A percentile compares a stretch with the other conserved stretches of the same genome.
phyloP scores from a whole-genome alignment of 2,797 vertebrate species.

The Brachyalestes nurse region DNA sequence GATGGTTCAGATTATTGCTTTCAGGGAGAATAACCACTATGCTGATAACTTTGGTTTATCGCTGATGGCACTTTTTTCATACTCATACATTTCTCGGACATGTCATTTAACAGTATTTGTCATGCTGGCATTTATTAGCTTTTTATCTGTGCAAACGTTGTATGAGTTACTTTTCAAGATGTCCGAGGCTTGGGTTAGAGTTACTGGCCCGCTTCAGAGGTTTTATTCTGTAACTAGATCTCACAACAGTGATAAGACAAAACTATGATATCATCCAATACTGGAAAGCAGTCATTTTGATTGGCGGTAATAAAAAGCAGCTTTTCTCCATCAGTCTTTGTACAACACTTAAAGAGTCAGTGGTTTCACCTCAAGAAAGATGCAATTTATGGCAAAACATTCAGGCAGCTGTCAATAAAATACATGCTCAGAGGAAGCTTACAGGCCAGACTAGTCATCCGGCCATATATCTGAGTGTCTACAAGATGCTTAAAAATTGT shows the following conservation, averaged over 20 bases:
- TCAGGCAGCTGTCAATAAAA: conserved; percentile 2
- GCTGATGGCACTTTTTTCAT: background rate
- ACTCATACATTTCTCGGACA: conserved; percentile 26
- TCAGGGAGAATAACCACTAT: background rate
- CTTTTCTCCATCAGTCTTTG: background rate
- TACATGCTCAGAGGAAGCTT: background rate
- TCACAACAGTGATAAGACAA: conserved; percentile 28
- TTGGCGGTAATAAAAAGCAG: conserved; percentile 40
- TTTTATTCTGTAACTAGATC: conserved; percentile 42
- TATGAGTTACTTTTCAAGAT: conserved; percentile 34
- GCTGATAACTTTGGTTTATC: conserved; percentile 29
- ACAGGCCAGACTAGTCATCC: background rate
- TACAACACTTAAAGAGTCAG: background rate
- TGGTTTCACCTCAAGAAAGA: background rate
- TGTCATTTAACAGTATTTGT: conserved; percentile 19
- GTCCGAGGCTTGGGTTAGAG: conserved; percentile 17
- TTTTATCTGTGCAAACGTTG: conserved; percentile 34
- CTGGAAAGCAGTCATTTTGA: conserved; percentile 22
- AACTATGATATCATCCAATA: conserved; percentile 49
- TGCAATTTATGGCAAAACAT: background rate
- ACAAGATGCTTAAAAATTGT: background rate
- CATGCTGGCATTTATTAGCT: conserved; percentile 33
- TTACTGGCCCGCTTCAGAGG: conserved; percentile 29
- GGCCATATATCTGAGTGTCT: background rate
- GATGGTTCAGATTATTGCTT: conserved; percentile 5